Evolutionary conservation across 2,888 invertebrate species (phyloP).

Genomic region (Parnassius mnemosyne): DNA sequence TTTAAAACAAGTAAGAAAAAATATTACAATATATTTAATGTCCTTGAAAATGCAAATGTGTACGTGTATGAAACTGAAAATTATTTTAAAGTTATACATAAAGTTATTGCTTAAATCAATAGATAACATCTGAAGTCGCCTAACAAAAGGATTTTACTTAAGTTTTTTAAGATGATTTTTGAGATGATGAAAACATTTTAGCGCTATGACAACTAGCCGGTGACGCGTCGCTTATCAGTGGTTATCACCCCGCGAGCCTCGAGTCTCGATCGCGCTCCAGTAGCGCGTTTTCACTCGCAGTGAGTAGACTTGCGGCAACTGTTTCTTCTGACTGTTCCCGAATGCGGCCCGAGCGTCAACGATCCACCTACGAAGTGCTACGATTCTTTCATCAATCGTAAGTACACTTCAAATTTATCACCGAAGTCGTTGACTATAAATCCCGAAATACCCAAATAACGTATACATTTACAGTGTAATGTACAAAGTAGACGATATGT

Average conservation of each 20-base stretch:
- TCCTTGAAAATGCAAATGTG: too few relatives aligned
- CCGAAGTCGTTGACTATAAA: slow-evolving; percentile 15
- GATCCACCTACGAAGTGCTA: slow-evolving; percentile 27
- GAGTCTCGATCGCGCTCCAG: slow-evolving; percentile 44
- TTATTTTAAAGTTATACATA: too few relatives aligned
- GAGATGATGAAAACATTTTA: slow-evolving; percentile 36
- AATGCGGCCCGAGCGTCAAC: slow-evolving; percentile 33
- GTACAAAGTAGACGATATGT: slow-evolving; percentile 14
- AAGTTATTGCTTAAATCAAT: too few relatives aligned
- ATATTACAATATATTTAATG: too few relatives aligned
- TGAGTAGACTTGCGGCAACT: slow-evolving; percentile 47
- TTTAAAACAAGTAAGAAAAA: too few relatives aligned
- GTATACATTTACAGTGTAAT: not conserved
- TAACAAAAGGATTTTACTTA: too few relatives aligned
- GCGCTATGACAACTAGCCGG: slow-evolving; percentile 44
- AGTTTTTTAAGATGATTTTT: not conserved
- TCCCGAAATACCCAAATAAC: slow-evolving; percentile 1
- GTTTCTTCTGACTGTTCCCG: slow-evolving; percentile 35
- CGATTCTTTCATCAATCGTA: slow-evolving; percentile 24
- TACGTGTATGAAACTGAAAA: too few relatives aligned
- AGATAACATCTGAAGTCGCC: too few relatives aligned
- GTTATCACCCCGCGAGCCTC: slow-evolving; percentile 72
- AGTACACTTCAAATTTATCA: slow-evolving; percentile 29
- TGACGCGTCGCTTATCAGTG: slow-evolving; percentile 70
- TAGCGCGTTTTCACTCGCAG: slow-evolving; percentile 60